phyloP scores from a whole-genome alignment of 2,888 invertebrate species.

The Spodoptera picta region DNA sequence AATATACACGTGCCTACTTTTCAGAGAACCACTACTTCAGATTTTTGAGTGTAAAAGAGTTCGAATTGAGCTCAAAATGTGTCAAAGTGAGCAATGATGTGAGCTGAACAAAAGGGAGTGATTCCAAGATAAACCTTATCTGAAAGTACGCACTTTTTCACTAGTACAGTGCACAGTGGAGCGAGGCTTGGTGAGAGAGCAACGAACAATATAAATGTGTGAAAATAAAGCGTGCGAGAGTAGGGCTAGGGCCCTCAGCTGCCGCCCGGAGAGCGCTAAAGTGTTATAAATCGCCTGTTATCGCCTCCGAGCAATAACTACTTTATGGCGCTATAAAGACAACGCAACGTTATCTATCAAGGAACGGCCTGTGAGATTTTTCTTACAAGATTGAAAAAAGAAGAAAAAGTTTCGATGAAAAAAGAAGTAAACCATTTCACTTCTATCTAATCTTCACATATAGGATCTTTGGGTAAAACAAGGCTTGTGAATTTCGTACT shows the following conservation, averaged over 20 bases:
- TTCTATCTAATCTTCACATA: conserved; percentile 18
- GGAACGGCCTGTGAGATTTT: conserved; percentile 55
- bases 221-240: conserved; percentile 61
- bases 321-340: conserved; percentile 81
- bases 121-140: conserved; percentile 37
- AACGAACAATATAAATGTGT: conserved; percentile 53
- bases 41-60: too few relatives aligned
- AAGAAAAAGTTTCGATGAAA: conserved; percentile 10
- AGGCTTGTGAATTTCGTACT: not conserved
- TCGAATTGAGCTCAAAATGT: too few relatives aligned
- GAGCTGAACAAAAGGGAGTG: too few relatives aligned
- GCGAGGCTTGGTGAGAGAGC: conserved; percentile 31
- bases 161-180: conserved; percentile 12
- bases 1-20: too few relatives aligned
- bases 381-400: conserved; percentile 54
- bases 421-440: conserved; percentile 10
- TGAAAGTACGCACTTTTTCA: conserved; percentile 39
- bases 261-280: conserved; percentile 66
- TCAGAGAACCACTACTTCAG: too few relatives aligned
- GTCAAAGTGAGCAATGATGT: too few relatives aligned
- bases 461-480: conserved; percentile 20
- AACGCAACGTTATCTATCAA: conserved; percentile 72
- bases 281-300: conserved; percentile 82
- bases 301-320: conserved; percentile 78
- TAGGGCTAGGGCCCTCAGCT: conserved; percentile 54